Conservation (phyloP, 2,113 vertebrate genomes). For the Piliocolobus tephrosceles region DNA sequence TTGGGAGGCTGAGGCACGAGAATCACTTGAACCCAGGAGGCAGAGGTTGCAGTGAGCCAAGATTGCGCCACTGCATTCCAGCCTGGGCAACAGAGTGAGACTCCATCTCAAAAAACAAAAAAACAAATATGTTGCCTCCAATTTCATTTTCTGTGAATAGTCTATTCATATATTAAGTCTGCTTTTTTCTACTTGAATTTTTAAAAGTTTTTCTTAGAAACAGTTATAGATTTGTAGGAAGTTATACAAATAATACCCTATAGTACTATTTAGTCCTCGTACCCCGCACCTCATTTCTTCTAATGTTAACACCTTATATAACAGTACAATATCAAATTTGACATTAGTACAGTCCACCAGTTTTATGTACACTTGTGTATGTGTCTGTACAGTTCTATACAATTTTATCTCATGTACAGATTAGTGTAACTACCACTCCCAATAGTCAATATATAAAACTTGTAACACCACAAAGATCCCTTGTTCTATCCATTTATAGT, state of each 20-base stretch:
- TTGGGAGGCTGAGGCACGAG: too few species aligned
- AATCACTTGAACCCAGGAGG: too few species aligned
- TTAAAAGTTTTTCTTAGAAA: slow-evolving; percentile 3
- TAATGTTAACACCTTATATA: neutral
- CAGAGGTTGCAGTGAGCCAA: too few species aligned
- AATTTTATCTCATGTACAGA: neutral
- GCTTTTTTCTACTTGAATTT: neutral
- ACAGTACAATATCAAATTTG: neutral
- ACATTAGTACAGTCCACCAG: neutral
- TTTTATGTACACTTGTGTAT: neutral
- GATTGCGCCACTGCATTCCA: too few species aligned
- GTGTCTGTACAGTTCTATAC: neutral
- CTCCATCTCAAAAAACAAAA: too few species aligned
- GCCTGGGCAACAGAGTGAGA: too few species aligned
- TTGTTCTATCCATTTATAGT: neutral
- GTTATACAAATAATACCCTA: neutral
- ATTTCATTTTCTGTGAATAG: neutral
- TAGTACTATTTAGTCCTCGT: neutral
- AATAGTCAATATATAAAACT: neutral
- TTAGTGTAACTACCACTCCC: neutral
- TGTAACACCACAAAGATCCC: neutral
- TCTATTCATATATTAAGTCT: neutral
- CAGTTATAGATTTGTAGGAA: neutral
- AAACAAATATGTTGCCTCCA: too few species aligned
- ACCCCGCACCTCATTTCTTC: neutral